phyloP scores from a whole-genome alignment of 2,888 invertebrate species.

The Anoncus sp. region DNA sequence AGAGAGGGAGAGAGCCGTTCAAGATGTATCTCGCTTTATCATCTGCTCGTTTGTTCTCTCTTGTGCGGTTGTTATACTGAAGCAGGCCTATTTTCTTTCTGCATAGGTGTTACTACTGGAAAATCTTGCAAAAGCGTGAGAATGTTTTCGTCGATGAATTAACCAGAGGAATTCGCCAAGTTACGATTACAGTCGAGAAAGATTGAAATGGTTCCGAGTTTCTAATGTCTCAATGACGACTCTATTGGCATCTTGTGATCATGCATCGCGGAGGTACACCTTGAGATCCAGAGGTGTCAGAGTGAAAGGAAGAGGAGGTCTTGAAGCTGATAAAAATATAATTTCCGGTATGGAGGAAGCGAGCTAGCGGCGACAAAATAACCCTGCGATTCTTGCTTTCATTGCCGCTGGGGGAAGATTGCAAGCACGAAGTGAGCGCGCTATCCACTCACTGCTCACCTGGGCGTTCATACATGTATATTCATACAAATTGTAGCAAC shows the following conservation, averaged over 20 bases:
- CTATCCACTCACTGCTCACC: constrained; percentile 38
- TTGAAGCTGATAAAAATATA: constrained; percentile 66
- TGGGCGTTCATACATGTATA: constrained; percentile 8
- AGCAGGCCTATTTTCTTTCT: constrained; percentile 31
- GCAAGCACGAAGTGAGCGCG: constrained; percentile 43
- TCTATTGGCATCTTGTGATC: constrained; percentile 39
- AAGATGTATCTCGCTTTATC: constrained; percentile 49
- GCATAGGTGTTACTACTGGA: constrained; percentile 33
- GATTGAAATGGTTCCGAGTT: not conserved
- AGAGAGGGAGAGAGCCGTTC: constrained; percentile 9
- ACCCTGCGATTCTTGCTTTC: constrained; percentile 63
- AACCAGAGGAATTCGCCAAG: constrained; percentile 39
- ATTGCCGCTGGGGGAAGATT: constrained; percentile 67
- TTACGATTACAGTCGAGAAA: constrained; percentile 34
- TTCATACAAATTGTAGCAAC: constrained; percentile 4
- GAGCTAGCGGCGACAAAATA: not conserved
- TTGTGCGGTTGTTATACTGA: constrained; percentile 33
- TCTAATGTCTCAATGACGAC: constrained; percentile 20
- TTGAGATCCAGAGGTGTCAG: constrained; percentile 28
- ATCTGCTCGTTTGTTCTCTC: constrained; percentile 50
- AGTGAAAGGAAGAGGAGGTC: not conserved
- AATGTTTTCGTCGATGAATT: constrained; percentile 61
- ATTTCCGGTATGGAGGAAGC: constrained; percentile 69
- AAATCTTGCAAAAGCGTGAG: constrained; percentile 54
- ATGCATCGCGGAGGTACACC: constrained; percentile 40